Evolutionary conservation across 1,140 invertebrate species (phyloP).

Genomic region (Bemisia tabaci): DNA sequence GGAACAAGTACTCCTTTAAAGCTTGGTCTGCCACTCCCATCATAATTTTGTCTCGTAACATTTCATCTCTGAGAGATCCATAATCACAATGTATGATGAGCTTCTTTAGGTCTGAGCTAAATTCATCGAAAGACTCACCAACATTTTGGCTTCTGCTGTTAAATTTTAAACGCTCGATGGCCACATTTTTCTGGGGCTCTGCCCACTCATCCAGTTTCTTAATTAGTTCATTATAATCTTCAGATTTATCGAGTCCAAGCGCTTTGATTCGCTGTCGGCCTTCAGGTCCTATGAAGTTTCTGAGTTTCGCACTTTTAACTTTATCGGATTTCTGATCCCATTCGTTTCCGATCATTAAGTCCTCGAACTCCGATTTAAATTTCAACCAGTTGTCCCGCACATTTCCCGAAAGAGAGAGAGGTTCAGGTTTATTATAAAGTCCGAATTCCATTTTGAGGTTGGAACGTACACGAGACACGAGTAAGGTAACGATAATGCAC

Average conservation of each 20-base stretch:
- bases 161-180: slow-evolving; percentile 22
- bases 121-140: slow-evolving; percentile 23
- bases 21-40: slow-evolving; percentile 24
- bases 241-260: neutral
- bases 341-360: neutral
- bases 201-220: neutral
- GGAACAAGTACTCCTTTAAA: slow-evolving; percentile 25
- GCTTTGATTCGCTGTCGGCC: neutral
- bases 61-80: slow-evolving; percentile 21
- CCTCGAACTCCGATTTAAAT: neutral
- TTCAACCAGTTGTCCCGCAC: neutral
- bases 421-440: neutral
- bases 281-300: neutral
- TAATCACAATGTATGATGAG: slow-evolving; percentile 22
- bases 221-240: neutral
- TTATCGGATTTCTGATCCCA: neutral
- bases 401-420: neutral
- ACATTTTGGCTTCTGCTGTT: slow-evolving; percentile 21
- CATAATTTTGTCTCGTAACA: slow-evolving; percentile 27
- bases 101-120: slow-evolving; percentile 21
- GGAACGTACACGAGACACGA: neutral
- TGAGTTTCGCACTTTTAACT: neutral
- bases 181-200: slow-evolving; percentile 21
- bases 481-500: neutral
- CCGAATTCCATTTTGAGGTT: neutral